Percentiles rank a stretch among this genome's conserved stretches.
Conservation (phyloP, 1,140 invertebrate genomes). For the Cheumatopsyche charites region DNA sequence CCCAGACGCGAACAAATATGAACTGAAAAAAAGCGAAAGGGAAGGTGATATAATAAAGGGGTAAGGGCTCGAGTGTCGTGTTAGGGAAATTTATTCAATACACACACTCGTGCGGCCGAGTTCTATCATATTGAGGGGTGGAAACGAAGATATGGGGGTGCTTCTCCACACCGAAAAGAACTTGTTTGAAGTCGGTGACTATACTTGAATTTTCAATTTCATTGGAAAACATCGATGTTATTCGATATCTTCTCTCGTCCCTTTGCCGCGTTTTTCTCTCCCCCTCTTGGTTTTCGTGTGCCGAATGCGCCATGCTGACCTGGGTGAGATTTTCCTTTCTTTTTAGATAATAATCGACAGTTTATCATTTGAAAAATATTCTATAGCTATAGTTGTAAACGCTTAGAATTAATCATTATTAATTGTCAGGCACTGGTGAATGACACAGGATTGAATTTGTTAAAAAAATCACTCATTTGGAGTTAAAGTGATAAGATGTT, state of each 20-base stretch:
- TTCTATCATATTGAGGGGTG: not conserved
- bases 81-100: constrained; percentile 18
- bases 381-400: too few relatives aligned
- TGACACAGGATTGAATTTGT: too few relatives aligned
- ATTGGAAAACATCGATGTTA: constrained; percentile 28
- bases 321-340: too few relatives aligned
- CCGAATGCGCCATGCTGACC: not conserved
- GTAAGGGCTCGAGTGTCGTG: not conserved
- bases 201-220: constrained; percentile 28
- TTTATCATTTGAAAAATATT: too few relatives aligned
- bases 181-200: constrained; percentile 26
- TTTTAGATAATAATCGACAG: too few relatives aligned
- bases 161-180: too few relatives aligned
- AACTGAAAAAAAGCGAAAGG: not conserved
- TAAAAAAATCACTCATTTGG: too few relatives aligned
- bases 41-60: constrained; percentile 23
- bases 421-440: too few relatives aligned
- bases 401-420: too few relatives aligned
- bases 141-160: not conserved
- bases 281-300: not conserved
- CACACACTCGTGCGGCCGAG: constrained; percentile 11
- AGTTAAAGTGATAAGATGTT: too few relatives aligned
- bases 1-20: not conserved
- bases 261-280: not conserved
- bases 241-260: constrained; percentile 13